phyloP scores from a whole-genome alignment of 2,113 vertebrate species.

The Cyprinus carpio region DNA sequence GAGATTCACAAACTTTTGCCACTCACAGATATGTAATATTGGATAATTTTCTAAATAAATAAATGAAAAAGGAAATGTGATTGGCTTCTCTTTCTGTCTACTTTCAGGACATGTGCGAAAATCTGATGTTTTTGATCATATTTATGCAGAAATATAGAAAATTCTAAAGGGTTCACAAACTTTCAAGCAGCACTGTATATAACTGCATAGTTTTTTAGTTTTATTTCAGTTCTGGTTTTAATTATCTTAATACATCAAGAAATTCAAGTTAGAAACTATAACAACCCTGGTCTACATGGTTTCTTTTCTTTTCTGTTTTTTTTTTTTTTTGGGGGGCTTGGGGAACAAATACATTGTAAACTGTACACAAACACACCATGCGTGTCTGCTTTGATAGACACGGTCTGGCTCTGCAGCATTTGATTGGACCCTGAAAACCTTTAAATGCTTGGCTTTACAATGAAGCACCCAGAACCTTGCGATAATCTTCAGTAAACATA shows the following conservation, averaged over 20 bases:
- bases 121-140: too few species aligned
- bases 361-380: not conserved
- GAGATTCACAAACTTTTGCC: too few species aligned
- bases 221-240: not conserved
- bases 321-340: too few species aligned
- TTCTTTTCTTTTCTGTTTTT: too few species aligned
- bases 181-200: too few species aligned
- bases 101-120: too few species aligned
- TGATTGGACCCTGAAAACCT: slow-evolving; percentile 48
- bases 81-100: too few species aligned
- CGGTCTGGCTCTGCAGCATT: not conserved
- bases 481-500: not conserved
- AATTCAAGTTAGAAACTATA: not conserved
- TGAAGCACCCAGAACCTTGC: not conserved
- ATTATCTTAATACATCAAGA: not conserved
- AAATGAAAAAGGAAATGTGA: too few species aligned
- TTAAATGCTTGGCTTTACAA: slow-evolving; percentile 18
- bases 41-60: too few species aligned
- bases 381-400: slow-evolving; percentile 15
- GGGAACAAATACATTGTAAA: not conserved
- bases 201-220: not conserved
- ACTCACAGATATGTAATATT: too few species aligned
- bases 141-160: too few species aligned
- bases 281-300: not conserved
- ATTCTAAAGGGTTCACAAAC: too few species aligned